These are phyloP conservation scores for Sparidentex hasta DNA, from an alignment of 2,797 vertebrate species.

Conservation along the genomic window DNA sequence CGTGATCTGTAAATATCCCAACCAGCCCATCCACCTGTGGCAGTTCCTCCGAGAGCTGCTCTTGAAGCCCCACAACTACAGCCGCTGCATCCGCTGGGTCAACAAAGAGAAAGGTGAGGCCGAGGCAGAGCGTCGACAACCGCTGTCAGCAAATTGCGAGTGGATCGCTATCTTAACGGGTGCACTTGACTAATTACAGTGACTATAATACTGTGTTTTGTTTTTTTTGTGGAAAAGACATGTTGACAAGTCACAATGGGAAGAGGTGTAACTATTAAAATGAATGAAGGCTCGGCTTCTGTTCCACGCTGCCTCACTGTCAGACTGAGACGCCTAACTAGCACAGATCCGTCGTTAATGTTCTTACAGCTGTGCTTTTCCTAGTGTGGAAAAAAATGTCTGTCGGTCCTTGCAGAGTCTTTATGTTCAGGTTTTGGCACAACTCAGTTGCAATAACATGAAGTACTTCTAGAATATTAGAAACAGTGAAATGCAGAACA, in stretches of 20 bases:
- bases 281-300: neutral
- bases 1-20: constrained; percentile 88
- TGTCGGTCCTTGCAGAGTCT: neutral
- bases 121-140: neutral
- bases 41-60: constrained; percentile 96
- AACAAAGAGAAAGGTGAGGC: constrained; percentile 95
- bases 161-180: too few relatives aligned
- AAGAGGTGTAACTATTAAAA: neutral
- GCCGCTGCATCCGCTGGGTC: constrained; percentile 96
- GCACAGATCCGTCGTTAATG: neutral
- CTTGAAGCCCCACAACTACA: constrained; percentile 93
- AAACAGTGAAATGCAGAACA: neutral
- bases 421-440: neutral
- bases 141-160: neutral
- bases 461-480: neutral
- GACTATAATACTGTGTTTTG: neutral
- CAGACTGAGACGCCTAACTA: neutral
- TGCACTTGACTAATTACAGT: too few relatives aligned
- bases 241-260: neutral
- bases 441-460: neutral
- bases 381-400: neutral
- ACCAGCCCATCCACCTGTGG: constrained; percentile 96
- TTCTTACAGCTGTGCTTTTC: neutral
- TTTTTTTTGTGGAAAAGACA: neutral
- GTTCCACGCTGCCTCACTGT: neutral